Conservation (phyloP, 2,888 invertebrate species). For the Proisotoma minuta region DNA sequence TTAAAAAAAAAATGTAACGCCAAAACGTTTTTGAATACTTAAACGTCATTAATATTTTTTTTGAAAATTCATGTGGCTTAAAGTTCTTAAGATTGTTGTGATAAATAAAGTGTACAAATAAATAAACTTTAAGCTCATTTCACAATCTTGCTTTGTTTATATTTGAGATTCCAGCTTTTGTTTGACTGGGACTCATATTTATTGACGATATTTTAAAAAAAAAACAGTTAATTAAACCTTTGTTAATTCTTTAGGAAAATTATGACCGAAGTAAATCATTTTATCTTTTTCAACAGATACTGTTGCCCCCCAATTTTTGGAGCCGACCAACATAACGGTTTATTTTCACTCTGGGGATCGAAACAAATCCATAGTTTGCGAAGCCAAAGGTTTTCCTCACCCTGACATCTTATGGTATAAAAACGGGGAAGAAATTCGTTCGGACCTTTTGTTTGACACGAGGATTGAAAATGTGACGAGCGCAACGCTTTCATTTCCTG, state of each 20-base stretch:
- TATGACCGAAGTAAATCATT: background rate
- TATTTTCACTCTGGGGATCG: constrained; percentile 17
- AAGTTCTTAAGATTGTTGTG: too few relatives aligned
- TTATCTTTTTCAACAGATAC: constrained; percentile 20
- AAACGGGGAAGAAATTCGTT: constrained; percentile 18
- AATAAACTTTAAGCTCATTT: too few relatives aligned
- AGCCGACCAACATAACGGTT: constrained; percentile 25
- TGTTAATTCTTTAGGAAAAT: background rate
- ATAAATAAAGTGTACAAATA: too few relatives aligned
- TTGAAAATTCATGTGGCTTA: too few relatives aligned
- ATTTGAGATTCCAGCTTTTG: too few relatives aligned
- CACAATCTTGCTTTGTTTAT: too few relatives aligned
- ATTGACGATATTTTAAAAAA: too few relatives aligned
- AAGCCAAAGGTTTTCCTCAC: constrained; percentile 30
- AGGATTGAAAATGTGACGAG: constrained; percentile 10
- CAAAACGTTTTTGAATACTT: too few relatives aligned
- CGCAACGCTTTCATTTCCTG: constrained; percentile 19
- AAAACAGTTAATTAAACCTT: too few relatives aligned
- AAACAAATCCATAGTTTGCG: constrained; percentile 29
- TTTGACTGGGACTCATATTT: too few relatives aligned
- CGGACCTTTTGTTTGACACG: background rate
- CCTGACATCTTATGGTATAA: constrained; percentile 34
- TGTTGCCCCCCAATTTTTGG: constrained; percentile 21
- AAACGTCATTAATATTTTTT: too few relatives aligned
- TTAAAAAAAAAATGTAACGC: too few relatives aligned